These are phyloP conservation scores for Leptobrachium leishanense DNA, from an alignment of 2,113 vertebrate genomes.

Conservation along the genomic window DNA sequence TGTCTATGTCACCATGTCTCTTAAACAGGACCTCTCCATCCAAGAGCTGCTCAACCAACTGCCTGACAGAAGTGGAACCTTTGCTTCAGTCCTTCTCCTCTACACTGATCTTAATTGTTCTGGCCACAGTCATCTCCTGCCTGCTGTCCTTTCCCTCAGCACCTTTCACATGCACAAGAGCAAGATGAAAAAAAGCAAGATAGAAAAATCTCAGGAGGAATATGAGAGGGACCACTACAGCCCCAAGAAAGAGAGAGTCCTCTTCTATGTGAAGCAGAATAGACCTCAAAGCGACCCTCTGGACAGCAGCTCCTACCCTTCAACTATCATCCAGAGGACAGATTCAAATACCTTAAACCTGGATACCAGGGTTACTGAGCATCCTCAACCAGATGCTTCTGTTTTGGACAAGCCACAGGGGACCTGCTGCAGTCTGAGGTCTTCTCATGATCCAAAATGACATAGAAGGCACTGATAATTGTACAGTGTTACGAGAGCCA, in stretches of 20 bases:
- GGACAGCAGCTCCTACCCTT: slow-evolving; percentile 58
- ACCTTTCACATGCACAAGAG: slow-evolving; percentile 95
- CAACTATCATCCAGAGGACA: slow-evolving; percentile 56
- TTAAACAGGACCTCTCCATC: slow-evolving; percentile 74
- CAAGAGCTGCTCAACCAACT: slow-evolving; percentile 65
- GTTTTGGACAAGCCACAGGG: slow-evolving; percentile 67
- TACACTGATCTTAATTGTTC: slow-evolving; percentile 87
- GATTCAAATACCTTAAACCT: slow-evolving; percentile 52
- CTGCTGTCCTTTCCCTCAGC: slow-evolving; percentile 89
- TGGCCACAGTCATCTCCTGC: slow-evolving; percentile 87
- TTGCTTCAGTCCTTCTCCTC: slow-evolving; percentile 91
- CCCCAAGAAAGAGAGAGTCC: slow-evolving; percentile 51
- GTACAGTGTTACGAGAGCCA: slow-evolving; percentile 62
- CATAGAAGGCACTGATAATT: slow-evolving; percentile 57
- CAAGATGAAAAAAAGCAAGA: slow-evolving; percentile 94
- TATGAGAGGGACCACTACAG: slow-evolving; percentile 92
- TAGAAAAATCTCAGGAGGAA: slow-evolving; percentile 92
- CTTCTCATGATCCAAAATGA: slow-evolving; percentile 74
- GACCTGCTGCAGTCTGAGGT: slow-evolving; percentile 74
- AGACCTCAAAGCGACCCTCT: slow-evolving; percentile 63
- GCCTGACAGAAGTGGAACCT: slow-evolving; percentile 84
- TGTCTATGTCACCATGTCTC: slow-evolving; percentile 77
- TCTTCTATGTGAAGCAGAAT: slow-evolving; percentile 59
- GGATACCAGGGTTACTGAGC: slow-evolving; percentile 48
- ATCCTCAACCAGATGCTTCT: slow-evolving; percentile 47